These are phyloP conservation scores for Drosophila pseudotalamancana DNA, from an alignment of 2,888 invertebrate genomes.

Conservation along the genomic window DNA sequence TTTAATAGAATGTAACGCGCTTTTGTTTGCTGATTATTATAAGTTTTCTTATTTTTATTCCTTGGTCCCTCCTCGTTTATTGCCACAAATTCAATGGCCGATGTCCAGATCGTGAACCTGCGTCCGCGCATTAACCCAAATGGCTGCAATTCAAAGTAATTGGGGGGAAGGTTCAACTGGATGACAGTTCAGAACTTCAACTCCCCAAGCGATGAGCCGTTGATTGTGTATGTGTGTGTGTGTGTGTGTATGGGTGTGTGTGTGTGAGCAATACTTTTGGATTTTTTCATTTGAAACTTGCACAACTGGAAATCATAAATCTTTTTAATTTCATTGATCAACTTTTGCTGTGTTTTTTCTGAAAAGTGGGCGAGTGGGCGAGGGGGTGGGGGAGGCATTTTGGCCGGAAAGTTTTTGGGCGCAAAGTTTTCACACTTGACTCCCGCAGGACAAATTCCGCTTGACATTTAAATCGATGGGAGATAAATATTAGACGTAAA, in stretches of 20 bases:
- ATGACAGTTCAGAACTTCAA: constrained; percentile 63
- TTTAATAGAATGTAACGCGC: constrained; percentile 69
- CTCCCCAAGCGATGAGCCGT: constrained; percentile 42
- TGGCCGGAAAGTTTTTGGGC: constrained; percentile 40
- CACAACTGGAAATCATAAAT: constrained; percentile 71
- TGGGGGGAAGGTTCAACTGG: constrained; percentile 20
- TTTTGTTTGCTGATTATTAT: constrained; percentile 76
- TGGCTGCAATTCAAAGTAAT: constrained; percentile 76
- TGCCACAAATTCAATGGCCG: constrained; percentile 39
- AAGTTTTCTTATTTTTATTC: constrained; percentile 57
- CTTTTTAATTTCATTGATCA: constrained; percentile 80
- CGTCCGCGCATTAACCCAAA: constrained; percentile 63
- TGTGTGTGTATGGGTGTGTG: neutral
- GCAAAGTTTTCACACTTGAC: constrained; percentile 72
- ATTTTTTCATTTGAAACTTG: constrained; percentile 56
- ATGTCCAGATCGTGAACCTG: constrained; percentile 41
- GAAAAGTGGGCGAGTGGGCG: neutral
- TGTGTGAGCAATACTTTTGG: constrained; percentile 25
- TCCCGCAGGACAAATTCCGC: constrained; percentile 68
- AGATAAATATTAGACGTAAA: constrained; percentile 69
- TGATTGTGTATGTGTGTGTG: constrained; percentile 44
- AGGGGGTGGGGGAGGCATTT: neutral
- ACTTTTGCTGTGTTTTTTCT: constrained; percentile 53
- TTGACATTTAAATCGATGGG: constrained; percentile 76
- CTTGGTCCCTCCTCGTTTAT: constrained; percentile 63